Evolutionary conservation across 2,797 vertebrate genomes (phyloP), one percentile per base, ranked within the genome.

Genomic region (Sebastes minor): DNA sequence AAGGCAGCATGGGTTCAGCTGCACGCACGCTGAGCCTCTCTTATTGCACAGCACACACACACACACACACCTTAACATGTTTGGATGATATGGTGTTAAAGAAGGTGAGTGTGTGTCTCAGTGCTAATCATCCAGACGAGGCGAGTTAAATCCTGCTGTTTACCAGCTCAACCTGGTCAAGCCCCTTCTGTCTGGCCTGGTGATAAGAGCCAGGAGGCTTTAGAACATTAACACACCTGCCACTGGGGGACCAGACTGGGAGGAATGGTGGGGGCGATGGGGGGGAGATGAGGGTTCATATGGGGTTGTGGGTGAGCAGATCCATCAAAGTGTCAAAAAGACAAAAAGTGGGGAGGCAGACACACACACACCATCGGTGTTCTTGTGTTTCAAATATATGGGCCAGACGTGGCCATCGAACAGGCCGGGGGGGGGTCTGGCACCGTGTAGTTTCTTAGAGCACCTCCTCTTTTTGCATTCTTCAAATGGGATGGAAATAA

Each of bases 71-170:
- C 59, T 53, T 1, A n/a, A 25, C 52, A 46, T 68, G 74, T 81
- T 79, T 68, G 66, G 78, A 22, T 71, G 65, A 27, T 74, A 60
- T 74, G 75, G 65, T 80, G 88, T 90, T 89, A 80, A 59, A 70
- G 82, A 82, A 86, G 83, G 64, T 73, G 66, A 78, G 70, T 81
- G 67, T 86, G 69, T 69, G 38, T 42, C 71, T 93, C 84, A 86
- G 82, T 66, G 73, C 74, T 92, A 89, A 93, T 94, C 91, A 95
- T 86, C 78, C 77, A 87, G 83, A 91, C 60, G 73, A 46, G 38
- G 80, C 63, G 76, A 90, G 85, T 90, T 93, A 91, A 93, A 88
- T 91, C 91, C 85, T 28, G 85, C 88, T 88, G 91, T 91, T 89
- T 86, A 88, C 80, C 90, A 72, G 81, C 72, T 86, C 83, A 73